Conservation (phyloP, 1,140 invertebrate species). For the Paralvinella palmiformis region DNA sequence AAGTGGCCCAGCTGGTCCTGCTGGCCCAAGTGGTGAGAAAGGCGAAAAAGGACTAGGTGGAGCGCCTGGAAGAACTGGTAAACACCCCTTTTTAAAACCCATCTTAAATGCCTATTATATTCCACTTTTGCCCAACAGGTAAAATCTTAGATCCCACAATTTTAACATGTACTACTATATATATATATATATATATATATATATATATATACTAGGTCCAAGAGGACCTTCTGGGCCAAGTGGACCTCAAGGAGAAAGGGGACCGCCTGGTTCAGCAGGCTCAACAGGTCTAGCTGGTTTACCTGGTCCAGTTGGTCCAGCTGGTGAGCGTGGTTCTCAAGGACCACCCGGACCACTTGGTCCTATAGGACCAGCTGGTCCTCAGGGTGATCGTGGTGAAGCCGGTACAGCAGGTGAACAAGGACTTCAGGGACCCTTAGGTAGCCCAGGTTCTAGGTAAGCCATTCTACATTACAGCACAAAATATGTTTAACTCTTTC, state of each 20-base stretch:
- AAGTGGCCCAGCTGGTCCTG: slow-evolving; percentile 3
- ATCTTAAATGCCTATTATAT: too few species aligned
- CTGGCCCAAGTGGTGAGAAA: slow-evolving; percentile 13
- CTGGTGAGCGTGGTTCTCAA: background rate
- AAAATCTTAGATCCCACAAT: too few species aligned
- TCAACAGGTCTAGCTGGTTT: background rate
- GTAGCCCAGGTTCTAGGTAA: too few species aligned
- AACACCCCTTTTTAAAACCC: too few species aligned
- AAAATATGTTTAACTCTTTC: too few species aligned
- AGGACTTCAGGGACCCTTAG: too few species aligned
- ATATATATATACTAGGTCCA: background rate
- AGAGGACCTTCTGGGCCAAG: background rate
- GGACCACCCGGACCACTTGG: background rate
- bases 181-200: too few species aligned
- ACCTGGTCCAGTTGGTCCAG: too few species aligned
- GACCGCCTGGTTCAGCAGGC: background rate
- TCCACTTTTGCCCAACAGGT: too few species aligned
- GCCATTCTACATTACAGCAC: too few species aligned
- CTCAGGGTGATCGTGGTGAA: background rate
- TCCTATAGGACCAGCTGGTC: slow-evolving; percentile 8
- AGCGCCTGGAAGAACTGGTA: background rate
- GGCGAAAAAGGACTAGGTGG: too few species aligned
- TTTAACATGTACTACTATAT: background rate
- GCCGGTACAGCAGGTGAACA: slow-evolving; percentile 1
- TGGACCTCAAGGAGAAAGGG: slow-evolving; percentile 6